Percentiles rank a stretch among this genome's conserved stretches.
These are phyloP conservation scores for Ypsolopha sequella DNA, from an alignment of 2,888 invertebrate genomes.

Conservation along the genomic window DNA sequence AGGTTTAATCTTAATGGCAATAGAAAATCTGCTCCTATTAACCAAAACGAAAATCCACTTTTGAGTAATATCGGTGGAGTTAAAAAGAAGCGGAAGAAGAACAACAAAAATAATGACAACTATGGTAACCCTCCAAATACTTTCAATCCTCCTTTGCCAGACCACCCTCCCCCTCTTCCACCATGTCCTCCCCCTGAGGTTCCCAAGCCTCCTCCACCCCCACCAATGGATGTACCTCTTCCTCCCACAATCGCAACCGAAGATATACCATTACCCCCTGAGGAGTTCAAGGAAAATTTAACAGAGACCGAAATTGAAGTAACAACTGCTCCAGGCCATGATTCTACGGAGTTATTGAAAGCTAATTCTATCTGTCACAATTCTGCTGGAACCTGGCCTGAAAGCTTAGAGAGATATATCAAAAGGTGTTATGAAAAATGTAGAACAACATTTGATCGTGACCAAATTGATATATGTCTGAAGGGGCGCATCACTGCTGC, in stretches of 20 bases:
- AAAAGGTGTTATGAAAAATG: conserved; percentile 94
- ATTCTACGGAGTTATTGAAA: conserved; percentile 39
- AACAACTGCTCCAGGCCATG: conserved; percentile 19
- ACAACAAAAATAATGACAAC: conserved; percentile 73
- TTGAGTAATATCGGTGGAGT: conserved; percentile 57
- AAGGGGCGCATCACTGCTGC: conserved; percentile 95
- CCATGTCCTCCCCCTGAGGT: conserved; percentile 63
- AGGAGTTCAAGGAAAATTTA: conserved; percentile 23
- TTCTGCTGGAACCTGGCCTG: conserved; percentile 79
- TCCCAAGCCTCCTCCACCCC: conserved; percentile 39
- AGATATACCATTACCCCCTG: conserved; percentile 48
- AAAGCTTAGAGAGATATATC: conserved; percentile 87
- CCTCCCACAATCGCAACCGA: conserved; percentile 59
- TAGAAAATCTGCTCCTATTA: conserved; percentile 48
- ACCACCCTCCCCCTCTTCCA: conserved; percentile 63
- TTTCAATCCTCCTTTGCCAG: conserved; percentile 66
- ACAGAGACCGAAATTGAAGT: conserved; percentile 27
- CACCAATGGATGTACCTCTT: conserved; percentile 43
- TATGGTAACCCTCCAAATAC: conserved; percentile 36
- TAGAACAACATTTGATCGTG: conserved; percentile 88
- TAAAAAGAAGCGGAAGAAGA: conserved; percentile 84
- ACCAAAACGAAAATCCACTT: conserved; percentile 51
- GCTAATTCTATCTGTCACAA: conserved; percentile 40
- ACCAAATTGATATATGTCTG: conserved; percentile 93
- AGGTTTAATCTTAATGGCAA: conserved; percentile 57